A percentile compares a stretch with the other conserved stretches of the same genome.
Conservation (phyloP, 2,888 invertebrate genomes). For the Mythimna pallens region DNA sequence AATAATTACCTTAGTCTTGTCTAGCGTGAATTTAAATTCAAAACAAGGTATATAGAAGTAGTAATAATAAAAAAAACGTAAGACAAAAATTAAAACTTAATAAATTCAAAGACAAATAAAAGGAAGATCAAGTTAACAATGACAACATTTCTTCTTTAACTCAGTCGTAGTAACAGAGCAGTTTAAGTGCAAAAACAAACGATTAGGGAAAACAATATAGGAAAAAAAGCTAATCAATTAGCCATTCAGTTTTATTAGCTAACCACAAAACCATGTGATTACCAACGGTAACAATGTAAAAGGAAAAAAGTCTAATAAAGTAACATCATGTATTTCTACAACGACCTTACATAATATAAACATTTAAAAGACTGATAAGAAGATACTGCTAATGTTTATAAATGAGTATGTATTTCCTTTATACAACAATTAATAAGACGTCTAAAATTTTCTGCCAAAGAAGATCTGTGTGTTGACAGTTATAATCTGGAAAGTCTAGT, state of each 20-base stretch:
- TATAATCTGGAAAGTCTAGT: background rate
- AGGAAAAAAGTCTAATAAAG: constrained; percentile 19
- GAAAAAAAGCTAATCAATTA: background rate
- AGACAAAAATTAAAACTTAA: background rate
- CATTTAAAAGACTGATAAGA: background rate
- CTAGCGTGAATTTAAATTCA: background rate
- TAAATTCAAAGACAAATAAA: background rate
- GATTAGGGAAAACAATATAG: background rate
- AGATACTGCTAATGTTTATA: background rate
- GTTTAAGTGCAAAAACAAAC: background rate
- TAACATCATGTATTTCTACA: background rate
- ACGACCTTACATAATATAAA: background rate
- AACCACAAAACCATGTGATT: constrained; percentile 4
- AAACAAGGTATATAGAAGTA: background rate
- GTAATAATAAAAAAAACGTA: background rate
- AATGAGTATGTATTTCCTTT: too few species aligned
- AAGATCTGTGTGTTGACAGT: background rate
- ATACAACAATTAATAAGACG: background rate
- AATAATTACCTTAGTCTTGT: background rate
- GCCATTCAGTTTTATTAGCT: constrained; percentile 10
- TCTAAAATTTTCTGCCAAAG: background rate
- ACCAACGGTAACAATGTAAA: constrained; percentile 12
- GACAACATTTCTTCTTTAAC: background rate
- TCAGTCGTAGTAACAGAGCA: background rate
- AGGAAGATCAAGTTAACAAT: background rate